phyloP scores from a whole-genome alignment of 2,797 vertebrate species.

The Octomys mimax region DNA sequence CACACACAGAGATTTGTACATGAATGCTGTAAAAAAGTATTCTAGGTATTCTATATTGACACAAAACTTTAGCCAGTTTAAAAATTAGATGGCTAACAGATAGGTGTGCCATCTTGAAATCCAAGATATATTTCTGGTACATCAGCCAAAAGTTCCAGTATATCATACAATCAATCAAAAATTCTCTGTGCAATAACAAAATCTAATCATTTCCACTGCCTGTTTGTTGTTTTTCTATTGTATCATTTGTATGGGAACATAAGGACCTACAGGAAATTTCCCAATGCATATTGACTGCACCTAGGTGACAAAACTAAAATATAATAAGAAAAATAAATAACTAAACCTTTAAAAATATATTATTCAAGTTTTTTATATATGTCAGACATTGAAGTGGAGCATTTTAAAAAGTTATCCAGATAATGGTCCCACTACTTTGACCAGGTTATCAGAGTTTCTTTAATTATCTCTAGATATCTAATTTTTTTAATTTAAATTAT shows the following conservation, averaged over 20 bases:
- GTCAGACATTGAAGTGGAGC: constrained; percentile 1
- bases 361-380: constrained; percentile 53
- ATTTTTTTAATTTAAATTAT: not conserved
- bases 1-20: constrained; percentile 88
- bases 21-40: constrained; percentile 91
- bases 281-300: constrained; percentile 64
- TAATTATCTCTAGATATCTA: not conserved
- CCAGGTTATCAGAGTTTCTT: not conserved
- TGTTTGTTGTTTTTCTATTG: constrained; percentile 87
- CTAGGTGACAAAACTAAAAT: constrained; percentile 72
- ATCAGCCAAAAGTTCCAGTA: constrained; percentile 90
- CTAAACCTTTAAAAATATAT: not conserved
- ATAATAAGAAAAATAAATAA: constrained; percentile 79
- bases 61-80: constrained; percentile 95
- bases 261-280: constrained; percentile 74
- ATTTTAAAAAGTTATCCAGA: constrained; percentile 14
- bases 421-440: not conserved
- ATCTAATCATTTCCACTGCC: constrained; percentile 83
- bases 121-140: constrained; percentile 90
- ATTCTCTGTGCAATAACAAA: constrained; percentile 90
- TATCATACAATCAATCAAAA: constrained; percentile 90
- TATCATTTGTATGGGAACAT: constrained; percentile 78
- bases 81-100: constrained; percentile 95
- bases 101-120: constrained; percentile 91
- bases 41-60: constrained; percentile 94